Percentiles rank a stretch among this genome's conserved stretches.
Evolutionary conservation across 2,113 vertebrate species (phyloP).

Genomic region (Lanius ludovicianus): DNA sequence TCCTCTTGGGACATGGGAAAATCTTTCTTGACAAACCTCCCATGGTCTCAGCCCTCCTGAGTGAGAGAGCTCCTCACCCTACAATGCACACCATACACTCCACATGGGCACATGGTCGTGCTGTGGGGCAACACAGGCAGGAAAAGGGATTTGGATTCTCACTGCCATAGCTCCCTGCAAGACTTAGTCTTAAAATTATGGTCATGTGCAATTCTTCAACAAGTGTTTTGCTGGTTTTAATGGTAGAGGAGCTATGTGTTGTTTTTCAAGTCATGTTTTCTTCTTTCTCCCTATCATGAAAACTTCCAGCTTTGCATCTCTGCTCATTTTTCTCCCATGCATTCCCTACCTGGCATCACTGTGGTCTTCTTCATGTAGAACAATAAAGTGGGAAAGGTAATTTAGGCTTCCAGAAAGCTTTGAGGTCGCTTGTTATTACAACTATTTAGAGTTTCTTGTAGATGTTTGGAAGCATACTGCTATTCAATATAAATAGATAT

Average conservation of each 20-base stretch:
- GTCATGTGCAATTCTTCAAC: neutral
- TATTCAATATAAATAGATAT: neutral
- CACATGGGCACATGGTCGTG: rapidly evolving
- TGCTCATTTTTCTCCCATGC: neutral
- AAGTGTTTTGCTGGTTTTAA: neutral
- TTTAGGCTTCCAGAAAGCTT: neutral
- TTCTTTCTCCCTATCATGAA: rapidly evolving
- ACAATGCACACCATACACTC: neutral
- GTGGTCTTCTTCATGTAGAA: neutral
- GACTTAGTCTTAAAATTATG: neutral
- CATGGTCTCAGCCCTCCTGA: neutral
- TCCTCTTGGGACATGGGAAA: neutral
- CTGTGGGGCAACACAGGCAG: neutral
- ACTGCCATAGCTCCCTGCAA: neutral
- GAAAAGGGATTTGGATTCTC: neutral
- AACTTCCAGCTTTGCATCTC: neutral
- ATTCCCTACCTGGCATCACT: neutral
- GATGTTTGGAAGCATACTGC: neutral
- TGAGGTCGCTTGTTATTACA: neutral
- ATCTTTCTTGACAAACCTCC: neutral
- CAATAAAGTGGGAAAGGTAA: neutral
- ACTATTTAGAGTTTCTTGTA: neutral
- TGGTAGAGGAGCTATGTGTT: neutral
- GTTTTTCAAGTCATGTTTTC: neutral
- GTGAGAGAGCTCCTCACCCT: neutral